phyloP scores from a whole-genome alignment of 92 coral and sea anemone genomes.

The Porites cylindrica region DNA sequence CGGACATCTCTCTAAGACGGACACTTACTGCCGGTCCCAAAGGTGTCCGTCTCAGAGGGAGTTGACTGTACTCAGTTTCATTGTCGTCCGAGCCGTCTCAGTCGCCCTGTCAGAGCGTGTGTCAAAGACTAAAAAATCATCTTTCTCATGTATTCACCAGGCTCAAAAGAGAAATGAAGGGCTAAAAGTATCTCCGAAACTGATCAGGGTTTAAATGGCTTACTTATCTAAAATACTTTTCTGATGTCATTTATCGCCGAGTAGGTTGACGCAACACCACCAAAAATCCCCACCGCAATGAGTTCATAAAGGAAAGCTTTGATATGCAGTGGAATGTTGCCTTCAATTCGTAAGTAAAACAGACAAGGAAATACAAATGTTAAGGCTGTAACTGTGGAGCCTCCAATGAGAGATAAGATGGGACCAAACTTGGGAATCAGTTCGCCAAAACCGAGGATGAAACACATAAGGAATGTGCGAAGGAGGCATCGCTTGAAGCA shows the following conservation, averaged over 20 bases:
- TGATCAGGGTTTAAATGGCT: background rate
- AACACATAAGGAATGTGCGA: conserved; percentile 80
- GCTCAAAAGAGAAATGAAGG: too few relatives aligned
- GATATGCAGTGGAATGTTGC: conserved; percentile 78
- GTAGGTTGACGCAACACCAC: conserved; percentile 87
- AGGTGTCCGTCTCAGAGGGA: too few relatives aligned
- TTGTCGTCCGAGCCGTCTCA: too few relatives aligned
- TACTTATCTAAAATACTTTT: conserved; percentile 45
- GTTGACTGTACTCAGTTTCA: too few relatives aligned
- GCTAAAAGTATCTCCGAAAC: too few relatives aligned
- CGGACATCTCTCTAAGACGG: too few relatives aligned
- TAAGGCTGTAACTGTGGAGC: conserved; percentile 85
- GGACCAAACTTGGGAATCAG: conserved; percentile 95
- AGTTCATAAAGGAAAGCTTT: conserved; percentile 81
- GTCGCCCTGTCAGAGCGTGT: too few relatives aligned
- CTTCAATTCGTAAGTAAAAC: conserved; percentile 78
- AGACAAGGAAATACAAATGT: conserved; percentile 94
- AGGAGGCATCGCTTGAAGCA: conserved; percentile 80
- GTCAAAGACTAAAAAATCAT: too few relatives aligned
- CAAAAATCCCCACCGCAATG: conserved; percentile 76
- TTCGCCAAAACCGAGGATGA: conserved; percentile 89
- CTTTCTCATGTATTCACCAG: too few relatives aligned
- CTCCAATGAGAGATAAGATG: conserved; percentile 91
- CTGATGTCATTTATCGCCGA: conserved; percentile 88
- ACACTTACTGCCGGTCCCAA: too few relatives aligned